Evolutionary conservation across 2,113 vertebrate species (phyloP).

Genomic region (Syngnathus floridae): DNA sequence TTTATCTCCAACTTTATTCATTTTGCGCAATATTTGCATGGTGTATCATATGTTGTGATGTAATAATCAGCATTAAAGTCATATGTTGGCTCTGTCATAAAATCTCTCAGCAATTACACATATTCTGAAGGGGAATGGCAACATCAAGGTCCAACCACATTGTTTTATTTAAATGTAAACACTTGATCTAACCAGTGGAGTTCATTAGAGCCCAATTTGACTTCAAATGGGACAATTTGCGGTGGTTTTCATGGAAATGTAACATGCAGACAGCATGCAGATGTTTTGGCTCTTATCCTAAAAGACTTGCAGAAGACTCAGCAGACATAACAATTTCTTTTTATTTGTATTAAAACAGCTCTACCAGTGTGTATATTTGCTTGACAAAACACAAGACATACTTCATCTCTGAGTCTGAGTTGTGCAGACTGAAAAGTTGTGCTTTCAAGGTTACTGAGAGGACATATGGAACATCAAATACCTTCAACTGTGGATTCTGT

Average conservation of each 20-base stretch:
- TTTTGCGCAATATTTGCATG: too few relatives aligned
- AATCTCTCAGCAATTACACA: background rate
- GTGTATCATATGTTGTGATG: too few relatives aligned
- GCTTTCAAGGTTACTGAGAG: conserved; percentile 20
- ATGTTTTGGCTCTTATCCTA: background rate
- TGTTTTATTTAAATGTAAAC: background rate
- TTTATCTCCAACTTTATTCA: too few relatives aligned
- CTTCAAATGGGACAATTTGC: background rate
- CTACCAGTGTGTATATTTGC: conserved; percentile 39
- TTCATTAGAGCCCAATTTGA: background rate
- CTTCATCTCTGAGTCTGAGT: conserved; percentile 21
- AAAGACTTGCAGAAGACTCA: conserved; percentile 6
- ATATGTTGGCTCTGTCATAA: background rate
- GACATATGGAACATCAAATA: background rate
- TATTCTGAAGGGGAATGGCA: background rate
- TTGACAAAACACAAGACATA: conserved; percentile 28
- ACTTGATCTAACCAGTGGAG: background rate
- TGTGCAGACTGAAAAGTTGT: conserved; percentile 21
- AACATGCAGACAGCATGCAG: background rate
- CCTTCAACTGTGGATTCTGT: background rate
- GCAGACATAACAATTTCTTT: background rate
- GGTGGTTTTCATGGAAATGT: background rate
- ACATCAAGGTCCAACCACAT: background rate
- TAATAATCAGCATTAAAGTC: too few relatives aligned
- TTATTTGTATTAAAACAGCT: conserved; percentile 19